These are phyloP conservation scores for Heliothis peltigera DNA, from an alignment of 2,888 invertebrate genomes.

Conservation along the genomic window DNA sequence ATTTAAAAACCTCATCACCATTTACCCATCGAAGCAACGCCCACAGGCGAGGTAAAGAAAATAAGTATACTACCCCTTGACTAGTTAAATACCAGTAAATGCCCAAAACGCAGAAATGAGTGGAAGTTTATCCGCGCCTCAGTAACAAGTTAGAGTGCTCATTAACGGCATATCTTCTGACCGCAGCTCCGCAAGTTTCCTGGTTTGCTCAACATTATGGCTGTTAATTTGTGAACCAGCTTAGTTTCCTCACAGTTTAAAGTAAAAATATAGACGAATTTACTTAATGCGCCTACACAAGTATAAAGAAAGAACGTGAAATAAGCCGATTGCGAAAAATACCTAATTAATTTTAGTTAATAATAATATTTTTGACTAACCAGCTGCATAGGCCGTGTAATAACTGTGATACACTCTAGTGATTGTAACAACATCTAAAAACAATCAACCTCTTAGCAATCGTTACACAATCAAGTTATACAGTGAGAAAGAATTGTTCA, in stretches of 20 bases:
- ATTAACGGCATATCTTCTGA: constrained; percentile 47
- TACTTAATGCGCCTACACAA: no score
- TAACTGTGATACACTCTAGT: no score
- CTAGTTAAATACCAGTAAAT: constrained; percentile 5
- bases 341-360: no score
- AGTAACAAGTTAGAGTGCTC: constrained; percentile 28
- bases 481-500: constrained; percentile 7
- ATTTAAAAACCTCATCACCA: no score
- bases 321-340: no score
- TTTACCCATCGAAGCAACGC: no score
- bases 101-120: constrained; percentile 18
- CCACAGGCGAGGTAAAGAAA: background rate
- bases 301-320: no score
- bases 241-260: background rate
- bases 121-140: constrained; percentile 21
- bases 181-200: constrained; percentile 37
- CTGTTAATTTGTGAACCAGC: constrained; percentile 31
- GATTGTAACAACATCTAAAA: background rate
- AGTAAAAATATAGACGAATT: no score
- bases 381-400: no score
- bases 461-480: background rate
- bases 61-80: background rate
- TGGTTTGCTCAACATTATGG: constrained; percentile 37
- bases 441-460: background rate
- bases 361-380: no score